Evolutionary conservation across 2,888 invertebrate species (phyloP), one percentile per base, ranked within the genome.

Genomic region (Eutolmus rufibarbis): DNA sequence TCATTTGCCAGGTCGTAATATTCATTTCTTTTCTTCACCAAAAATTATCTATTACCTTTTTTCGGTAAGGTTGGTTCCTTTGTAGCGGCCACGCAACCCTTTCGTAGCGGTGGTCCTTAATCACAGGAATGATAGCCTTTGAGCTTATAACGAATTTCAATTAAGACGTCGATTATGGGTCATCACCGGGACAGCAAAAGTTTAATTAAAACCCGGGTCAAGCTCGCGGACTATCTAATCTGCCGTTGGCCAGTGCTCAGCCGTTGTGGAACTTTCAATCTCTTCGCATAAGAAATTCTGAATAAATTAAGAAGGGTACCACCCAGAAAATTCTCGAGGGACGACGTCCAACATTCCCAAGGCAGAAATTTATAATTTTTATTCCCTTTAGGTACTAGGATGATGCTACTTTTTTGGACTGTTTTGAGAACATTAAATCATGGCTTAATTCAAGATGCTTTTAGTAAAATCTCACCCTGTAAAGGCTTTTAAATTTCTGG

Each of bases 131-230:
- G 82, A 57, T 82, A 51, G 66, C 57, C 34, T 79, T 79, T 82
- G n/a, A 66, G 82, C 57, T 82, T 57, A 57, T 82, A 82, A 66
- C 82, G 66, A 82, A 82, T 82, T 82, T 66, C 82, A 82, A 82
- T 82, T 82, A 82, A 57, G 82, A 34, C 37, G 66, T 66, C 66
- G 82, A 82, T 57, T 82, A 82, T 57, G 56, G 66, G 56, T 34
- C 57, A 37, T 57, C 82, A 51, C 19, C 82, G 19, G 57, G 19
- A 34, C 82, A 56, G 37, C 31, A 16, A 57, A 82, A 82, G 82
- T 82, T 82, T 82, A 82, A 82, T 82, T 82, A 82, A 82, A 82
- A 57, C 57, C 37, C 34, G n/a, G 66, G 82, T 57, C 57, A 28
- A 57, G 56, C 34, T 82, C 31, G 79, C 9, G 51, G 79, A 28